Base-by-base conservation (phyloP, 2,113 vertebrate species). In the Nothobranchius kuhntae region DNA sequence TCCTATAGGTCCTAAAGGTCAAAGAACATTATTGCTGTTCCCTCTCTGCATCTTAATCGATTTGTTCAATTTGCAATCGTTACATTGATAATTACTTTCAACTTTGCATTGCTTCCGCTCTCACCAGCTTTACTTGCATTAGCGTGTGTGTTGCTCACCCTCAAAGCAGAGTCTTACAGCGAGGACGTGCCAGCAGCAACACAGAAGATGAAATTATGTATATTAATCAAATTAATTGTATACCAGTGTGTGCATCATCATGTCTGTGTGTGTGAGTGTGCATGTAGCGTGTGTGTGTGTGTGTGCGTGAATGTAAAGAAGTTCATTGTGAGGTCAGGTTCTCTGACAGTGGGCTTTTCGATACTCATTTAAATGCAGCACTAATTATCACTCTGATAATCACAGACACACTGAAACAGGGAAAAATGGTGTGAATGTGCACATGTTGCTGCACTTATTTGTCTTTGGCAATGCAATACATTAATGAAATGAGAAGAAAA, bases 381-480 rank as follows among this genome's bases (percentile, higher is more conserved):
- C 71, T 82, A 86, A 90, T 90, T 83, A 87, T 75, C 73, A 21
- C 52, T 2, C 61, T 56, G 77, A 72, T 87, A 84, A 90, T 90
- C 85, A 74, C 66, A 59, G 66, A 76, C 55, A 48, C 68, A 65
- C 53, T 56, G 9, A 47, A 65, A 65, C 36, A 13, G 54, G 14
- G 45, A n/a, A 48, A n/a, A 10, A 60, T 51, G 36, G 47, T 0
- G 12, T 10, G 24, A 36, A 48, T 55, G 15, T 48, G 61, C 56
- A 54, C 70, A 56, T 5, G 53, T 64, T 69, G 26, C 17, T 12
- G 52, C 21, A 54, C 47, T 51, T 58, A 46, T 72, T 53, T 53
- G 68, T 76, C 77, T 75, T 35, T 73, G 66, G 71, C 81, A 73
- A 85, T 61, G 78, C 63, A 66, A 73, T 70, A 73, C 65, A 61